Evolutionary conservation across 2,797 vertebrate species (phyloP).

Genomic region (Tadarida brasiliensis): DNA sequence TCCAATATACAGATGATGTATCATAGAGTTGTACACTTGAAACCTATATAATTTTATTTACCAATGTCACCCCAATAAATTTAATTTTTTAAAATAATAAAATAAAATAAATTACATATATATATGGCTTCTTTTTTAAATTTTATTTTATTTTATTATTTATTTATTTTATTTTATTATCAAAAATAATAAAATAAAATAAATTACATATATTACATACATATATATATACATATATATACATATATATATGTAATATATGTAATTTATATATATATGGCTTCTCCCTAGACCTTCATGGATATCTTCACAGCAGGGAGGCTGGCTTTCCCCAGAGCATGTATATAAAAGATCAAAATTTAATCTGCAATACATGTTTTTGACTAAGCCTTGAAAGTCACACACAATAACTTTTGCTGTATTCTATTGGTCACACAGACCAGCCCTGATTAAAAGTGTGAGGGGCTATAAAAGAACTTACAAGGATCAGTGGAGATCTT

Average conservation of each 20-base stretch:
- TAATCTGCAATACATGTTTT: background rate
- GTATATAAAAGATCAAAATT: background rate
- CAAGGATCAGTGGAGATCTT: background rate
- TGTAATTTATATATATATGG: background rate
- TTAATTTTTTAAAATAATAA: background rate
- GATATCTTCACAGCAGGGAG: background rate
- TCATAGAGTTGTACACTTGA: background rate
- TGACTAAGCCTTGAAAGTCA: background rate
- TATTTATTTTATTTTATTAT: no score
- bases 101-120: background rate
- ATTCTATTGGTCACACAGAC: background rate
- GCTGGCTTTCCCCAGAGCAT: background rate
- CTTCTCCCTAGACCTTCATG: background rate
- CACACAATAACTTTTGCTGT: background rate
- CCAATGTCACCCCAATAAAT: background rate
- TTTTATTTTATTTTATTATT: no score
- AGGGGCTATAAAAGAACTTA: background rate
- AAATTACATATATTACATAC: no score
- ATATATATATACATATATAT: no score
- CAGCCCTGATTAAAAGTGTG: background rate
- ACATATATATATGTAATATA: no score
- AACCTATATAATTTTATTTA: background rate
- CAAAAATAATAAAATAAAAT: background rate
- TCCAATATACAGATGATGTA: background rate
- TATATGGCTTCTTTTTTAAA: no score